Conservation (phyloP, 1,140 invertebrate species). For the Elymnias hypermnestra region DNA sequence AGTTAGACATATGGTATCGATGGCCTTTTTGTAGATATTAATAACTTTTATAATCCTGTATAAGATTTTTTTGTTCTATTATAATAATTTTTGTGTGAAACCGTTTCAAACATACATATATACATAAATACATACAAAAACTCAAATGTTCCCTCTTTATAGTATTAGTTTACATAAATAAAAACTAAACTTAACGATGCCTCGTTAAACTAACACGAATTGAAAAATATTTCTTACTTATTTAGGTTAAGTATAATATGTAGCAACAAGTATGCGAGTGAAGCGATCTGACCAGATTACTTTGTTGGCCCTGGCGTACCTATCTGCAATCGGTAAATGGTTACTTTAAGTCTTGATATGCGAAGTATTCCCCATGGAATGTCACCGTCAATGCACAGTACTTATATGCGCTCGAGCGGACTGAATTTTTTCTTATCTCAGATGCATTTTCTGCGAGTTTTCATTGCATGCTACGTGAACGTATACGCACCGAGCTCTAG, state of each 20-base stretch:
- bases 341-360: constrained; percentile 71
- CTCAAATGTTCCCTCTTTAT: too few relatives aligned
- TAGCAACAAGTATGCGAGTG: constrained; percentile 57
- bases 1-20: too few relatives aligned
- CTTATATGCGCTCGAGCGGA: constrained; percentile 62
- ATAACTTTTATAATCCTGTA: too few relatives aligned
- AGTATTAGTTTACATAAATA: too few relatives aligned
- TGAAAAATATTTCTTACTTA: constrained; percentile 58
- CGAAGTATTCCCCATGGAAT: constrained; percentile 64
- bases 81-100: too few relatives aligned
- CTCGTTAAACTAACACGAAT: constrained; percentile 52
- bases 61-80: too few relatives aligned
- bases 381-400: constrained; percentile 62
- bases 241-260: constrained; percentile 70
- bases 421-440: constrained; percentile 74
- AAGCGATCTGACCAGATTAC: constrained; percentile 68
- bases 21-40: too few relatives aligned
- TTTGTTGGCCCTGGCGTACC: constrained; percentile 68
- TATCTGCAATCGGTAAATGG: constrained; percentile 73
- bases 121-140: too few relatives aligned
- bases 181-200: constrained; percentile 8
- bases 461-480: constrained; percentile 51
- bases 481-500: constrained; percentile 28
- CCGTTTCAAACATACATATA: too few relatives aligned
- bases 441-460: constrained; percentile 73